These are phyloP conservation scores for Pilophorus perplexus DNA, from an alignment of 2,888 invertebrate genomes.

Conservation along the genomic window DNA sequence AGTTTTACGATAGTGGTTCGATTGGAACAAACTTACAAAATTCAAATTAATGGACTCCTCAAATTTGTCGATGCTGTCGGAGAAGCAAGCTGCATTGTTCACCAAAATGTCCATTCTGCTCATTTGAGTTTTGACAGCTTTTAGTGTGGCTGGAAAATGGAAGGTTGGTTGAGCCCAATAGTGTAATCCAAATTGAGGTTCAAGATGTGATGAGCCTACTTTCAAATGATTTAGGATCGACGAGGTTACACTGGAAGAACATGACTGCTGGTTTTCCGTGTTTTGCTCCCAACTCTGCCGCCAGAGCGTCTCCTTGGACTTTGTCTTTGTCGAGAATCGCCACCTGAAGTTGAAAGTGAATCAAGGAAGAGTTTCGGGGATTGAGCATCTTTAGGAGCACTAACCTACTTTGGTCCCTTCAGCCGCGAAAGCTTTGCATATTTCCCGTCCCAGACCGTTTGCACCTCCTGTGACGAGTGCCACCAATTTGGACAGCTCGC, in stretches of 20 bases:
- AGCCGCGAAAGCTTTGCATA: slow-evolving; percentile 31
- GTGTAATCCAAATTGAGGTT: background rate
- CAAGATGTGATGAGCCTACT: too few relatives aligned
- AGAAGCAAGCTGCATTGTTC: slow-evolving; percentile 42
- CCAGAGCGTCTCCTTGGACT: slow-evolving; percentile 36
- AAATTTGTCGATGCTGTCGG: slow-evolving; percentile 35
- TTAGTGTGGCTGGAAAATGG: slow-evolving; percentile 30
- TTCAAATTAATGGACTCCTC: slow-evolving; percentile 40
- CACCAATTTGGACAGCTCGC: slow-evolving; percentile 23
- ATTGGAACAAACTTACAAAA: slow-evolving; percentile 33
- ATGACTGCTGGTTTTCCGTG: slow-evolving; percentile 35
- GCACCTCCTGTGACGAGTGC: slow-evolving; percentile 40
- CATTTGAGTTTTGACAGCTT: slow-evolving; percentile 30
- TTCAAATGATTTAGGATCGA: slow-evolving; percentile 36
- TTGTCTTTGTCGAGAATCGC: slow-evolving; percentile 39
- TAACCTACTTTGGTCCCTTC: slow-evolving; percentile 34
- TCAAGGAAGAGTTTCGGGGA: background rate
- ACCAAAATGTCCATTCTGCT: slow-evolving; percentile 35
- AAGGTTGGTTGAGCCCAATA: background rate
- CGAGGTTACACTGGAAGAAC: slow-evolving; percentile 36
- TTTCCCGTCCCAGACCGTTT: slow-evolving; percentile 35
- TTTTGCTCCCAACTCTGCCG: slow-evolving; percentile 22
- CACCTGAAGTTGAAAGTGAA: slow-evolving; percentile 14
- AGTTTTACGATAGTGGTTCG: too few relatives aligned
- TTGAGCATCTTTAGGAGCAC: background rate